A percentile compares a stretch with the other conserved stretches of the same genome.
Conservation (phyloP, 2,888 invertebrate species). For the Drosophila glabriapex region DNA sequence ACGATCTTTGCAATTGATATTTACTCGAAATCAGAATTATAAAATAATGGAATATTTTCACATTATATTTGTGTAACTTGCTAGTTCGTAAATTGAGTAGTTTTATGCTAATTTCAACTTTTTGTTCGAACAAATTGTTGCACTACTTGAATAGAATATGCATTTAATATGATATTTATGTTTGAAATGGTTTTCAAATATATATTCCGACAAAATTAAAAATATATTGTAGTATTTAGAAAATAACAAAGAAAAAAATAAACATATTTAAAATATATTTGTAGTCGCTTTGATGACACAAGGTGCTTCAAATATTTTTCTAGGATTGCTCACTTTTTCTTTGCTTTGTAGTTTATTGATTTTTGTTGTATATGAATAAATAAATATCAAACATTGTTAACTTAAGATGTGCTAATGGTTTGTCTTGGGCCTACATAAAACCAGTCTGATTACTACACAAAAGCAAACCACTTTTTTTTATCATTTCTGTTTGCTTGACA, state of each 20-base stretch:
- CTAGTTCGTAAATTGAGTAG: fast-evolving
- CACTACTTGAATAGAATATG: background rate
- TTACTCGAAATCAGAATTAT: background rate
- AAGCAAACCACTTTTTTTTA: background rate
- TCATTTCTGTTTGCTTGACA: background rate
- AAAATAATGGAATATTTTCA: background rate
- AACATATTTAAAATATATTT: background rate
- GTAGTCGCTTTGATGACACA: background rate
- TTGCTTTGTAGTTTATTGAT: background rate
- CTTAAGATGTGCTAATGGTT: background rate
- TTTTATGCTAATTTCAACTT: background rate
- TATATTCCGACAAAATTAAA: fast-evolving
- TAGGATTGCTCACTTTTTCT: background rate
- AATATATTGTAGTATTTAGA: background rate
- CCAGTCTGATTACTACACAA: background rate
- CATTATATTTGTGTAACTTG: background rate
- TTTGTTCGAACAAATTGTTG: fast-evolving
- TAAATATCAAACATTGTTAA: background rate
- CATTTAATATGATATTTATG: background rate
- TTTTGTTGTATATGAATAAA: background rate
- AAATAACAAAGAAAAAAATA: background rate
- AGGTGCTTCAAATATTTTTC: background rate
- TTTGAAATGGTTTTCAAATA: background rate
- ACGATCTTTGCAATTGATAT: background rate
- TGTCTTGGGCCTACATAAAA: background rate